Conservation (phyloP, 2,888 invertebrate species). For the Drepanosiphum platanoidis region DNA sequence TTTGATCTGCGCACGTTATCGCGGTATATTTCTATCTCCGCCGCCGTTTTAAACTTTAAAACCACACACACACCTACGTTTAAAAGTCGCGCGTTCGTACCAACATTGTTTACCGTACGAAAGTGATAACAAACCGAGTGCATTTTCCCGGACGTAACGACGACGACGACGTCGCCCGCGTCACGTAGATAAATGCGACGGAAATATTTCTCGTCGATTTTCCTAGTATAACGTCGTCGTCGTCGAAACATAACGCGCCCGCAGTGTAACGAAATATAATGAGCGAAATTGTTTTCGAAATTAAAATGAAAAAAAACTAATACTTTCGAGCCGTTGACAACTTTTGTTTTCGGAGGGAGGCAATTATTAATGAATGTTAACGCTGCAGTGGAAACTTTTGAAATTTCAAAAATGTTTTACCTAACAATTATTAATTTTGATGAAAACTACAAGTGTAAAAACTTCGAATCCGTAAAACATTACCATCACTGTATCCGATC, state of each 20-base stretch:
- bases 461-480: not conserved
- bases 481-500: no score
- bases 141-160: not conserved
- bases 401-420: not conserved
- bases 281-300: not conserved
- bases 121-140: not conserved
- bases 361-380: not conserved
- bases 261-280: no score
- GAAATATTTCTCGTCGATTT: not conserved
- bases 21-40: not conserved
- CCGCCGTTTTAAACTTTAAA: not conserved
- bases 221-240: not conserved
- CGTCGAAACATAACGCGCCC: not conserved
- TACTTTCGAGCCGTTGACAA: not conserved
- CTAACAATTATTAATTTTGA: not conserved
- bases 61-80: not conserved
- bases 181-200: no score
- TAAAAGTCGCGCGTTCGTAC: not conserved
- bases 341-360: not conserved
- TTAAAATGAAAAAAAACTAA: not conserved
- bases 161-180: no score
- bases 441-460: not conserved
- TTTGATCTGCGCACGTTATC: not conserved
- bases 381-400: not conserved
- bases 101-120: no score